A percentile compares a stretch with the other conserved stretches of the same genome.
Evolutionary conservation across 2,113 vertebrate genomes (phyloP).

Genomic region (Platichthys stellatus): DNA sequence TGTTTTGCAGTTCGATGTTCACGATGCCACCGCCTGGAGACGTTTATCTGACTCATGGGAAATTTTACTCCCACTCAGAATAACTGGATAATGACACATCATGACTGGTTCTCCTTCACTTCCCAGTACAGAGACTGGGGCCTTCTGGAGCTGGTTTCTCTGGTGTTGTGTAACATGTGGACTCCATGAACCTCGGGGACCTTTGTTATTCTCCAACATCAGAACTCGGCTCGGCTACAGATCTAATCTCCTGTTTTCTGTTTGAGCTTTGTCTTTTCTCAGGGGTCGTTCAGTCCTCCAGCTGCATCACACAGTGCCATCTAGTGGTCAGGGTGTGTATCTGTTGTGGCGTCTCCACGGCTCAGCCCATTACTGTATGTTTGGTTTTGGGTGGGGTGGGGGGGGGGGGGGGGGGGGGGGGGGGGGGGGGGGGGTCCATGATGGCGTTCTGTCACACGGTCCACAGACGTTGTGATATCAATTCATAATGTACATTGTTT

Average conservation of each 20-base stretch:
- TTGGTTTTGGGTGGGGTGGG: no score
- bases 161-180: not conserved
- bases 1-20: not conserved
- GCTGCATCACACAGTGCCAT: constrained; percentile 65
- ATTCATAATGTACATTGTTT: no score
- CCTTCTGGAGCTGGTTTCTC: no score
- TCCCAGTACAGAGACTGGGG: not conserved
- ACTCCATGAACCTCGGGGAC: not conserved
- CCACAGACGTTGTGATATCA: not conserved
- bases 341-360: not conserved
- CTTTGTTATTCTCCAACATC: not conserved
- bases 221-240: not conserved
- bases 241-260: not conserved
- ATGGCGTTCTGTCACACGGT: constrained; percentile 6
- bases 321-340: constrained; percentile 42
- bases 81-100: constrained; percentile 7
- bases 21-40: constrained; percentile 29
- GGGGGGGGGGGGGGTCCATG: constrained; percentile 6
- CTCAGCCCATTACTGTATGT: not conserved
- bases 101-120: not conserved
- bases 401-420: no score
- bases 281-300: not conserved
- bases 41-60: constrained; percentile 9
- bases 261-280: not conserved
- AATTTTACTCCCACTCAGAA: constrained; percentile 25